A percentile compares a stretch with the other conserved stretches of the same genome.
phyloP scores from a whole-genome alignment of 1,140 invertebrate genomes.

The Nixonia krombeini region DNA sequence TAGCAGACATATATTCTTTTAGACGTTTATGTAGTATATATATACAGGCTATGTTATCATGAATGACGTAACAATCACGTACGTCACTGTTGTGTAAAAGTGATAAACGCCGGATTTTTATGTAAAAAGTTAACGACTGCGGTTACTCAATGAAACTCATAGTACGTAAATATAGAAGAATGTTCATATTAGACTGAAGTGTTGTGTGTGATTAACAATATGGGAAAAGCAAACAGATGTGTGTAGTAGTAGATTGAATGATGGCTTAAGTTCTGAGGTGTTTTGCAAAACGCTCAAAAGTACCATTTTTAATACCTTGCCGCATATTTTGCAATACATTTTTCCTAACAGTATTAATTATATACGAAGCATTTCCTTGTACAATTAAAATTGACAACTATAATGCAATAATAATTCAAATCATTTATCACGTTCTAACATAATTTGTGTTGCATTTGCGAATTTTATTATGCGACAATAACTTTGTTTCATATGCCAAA shows the following conservation, averaged over 20 bases:
- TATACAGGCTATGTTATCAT: slow-evolving; percentile 6
- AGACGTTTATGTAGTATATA: slow-evolving; percentile 50
- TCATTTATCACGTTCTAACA: too few species aligned
- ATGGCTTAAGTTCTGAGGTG: too few species aligned
- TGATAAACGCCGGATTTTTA: slow-evolving; percentile 8
- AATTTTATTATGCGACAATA: too few species aligned
- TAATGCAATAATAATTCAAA: too few species aligned
- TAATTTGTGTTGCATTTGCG: too few species aligned
- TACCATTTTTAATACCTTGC: too few species aligned
- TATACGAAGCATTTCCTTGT: too few species aligned
- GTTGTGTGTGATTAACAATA: slow-evolving; percentile 1
- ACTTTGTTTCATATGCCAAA: too few species aligned
- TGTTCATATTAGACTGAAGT: slow-evolving; percentile 30
- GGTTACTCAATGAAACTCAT: neutral
- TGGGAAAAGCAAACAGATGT: neutral
- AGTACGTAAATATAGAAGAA: slow-evolving; percentile 21
- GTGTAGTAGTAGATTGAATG: neutral
- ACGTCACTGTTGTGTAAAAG: slow-evolving; percentile 11
- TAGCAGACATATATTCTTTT: slow-evolving; percentile 56
- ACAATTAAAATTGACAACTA: too few species aligned
- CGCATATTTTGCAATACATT: too few species aligned
- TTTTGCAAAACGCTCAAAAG: too few species aligned
- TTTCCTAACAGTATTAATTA: too few species aligned
- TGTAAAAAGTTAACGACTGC: slow-evolving; percentile 17
- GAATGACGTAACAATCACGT: neutral